Conservation (phyloP, 2,888 invertebrate species). For the Dioctria rufipes region DNA sequence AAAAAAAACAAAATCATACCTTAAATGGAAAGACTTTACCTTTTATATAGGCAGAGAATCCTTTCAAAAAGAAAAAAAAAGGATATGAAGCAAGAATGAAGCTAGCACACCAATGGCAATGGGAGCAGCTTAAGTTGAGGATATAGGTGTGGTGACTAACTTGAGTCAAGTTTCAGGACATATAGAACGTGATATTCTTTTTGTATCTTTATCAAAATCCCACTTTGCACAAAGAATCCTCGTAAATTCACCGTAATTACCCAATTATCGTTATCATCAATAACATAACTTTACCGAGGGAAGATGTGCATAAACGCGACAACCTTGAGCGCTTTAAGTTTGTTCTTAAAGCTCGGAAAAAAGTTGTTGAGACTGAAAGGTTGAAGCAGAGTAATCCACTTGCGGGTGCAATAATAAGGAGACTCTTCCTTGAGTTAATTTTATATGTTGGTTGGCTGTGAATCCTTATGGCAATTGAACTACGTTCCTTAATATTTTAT, state of each 20-base stretch:
- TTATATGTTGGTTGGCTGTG: background rate
- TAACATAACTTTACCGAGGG: conserved; percentile 26
- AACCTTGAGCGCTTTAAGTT: background rate
- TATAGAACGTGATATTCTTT: background rate
- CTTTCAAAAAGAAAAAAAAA: too few relatives aligned
- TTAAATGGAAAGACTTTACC: too few relatives aligned
- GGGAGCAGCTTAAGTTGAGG: too few relatives aligned
- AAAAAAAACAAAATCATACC: too few relatives aligned
- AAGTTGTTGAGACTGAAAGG: background rate
- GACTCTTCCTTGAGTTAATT: background rate
- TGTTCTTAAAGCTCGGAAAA: background rate
- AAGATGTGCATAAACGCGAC: background rate
- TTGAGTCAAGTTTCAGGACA: background rate
- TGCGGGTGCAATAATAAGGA: background rate
- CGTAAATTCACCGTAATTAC: conserved; percentile 31
- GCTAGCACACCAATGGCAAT: too few relatives aligned
- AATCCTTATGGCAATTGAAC: conserved; percentile 37
- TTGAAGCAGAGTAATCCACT: conserved; percentile 17
- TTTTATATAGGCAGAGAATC: too few relatives aligned
- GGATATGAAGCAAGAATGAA: too few relatives aligned
- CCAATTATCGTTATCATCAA: conserved; percentile 40
- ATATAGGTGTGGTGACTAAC: too few relatives aligned
- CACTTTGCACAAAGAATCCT: conserved; percentile 30
- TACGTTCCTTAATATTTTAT: background rate
- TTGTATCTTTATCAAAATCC: conserved; percentile 35